Evolutionary conservation across 2,888 invertebrate genomes (phyloP).

Genomic region (Cephus nigrinus): DNA sequence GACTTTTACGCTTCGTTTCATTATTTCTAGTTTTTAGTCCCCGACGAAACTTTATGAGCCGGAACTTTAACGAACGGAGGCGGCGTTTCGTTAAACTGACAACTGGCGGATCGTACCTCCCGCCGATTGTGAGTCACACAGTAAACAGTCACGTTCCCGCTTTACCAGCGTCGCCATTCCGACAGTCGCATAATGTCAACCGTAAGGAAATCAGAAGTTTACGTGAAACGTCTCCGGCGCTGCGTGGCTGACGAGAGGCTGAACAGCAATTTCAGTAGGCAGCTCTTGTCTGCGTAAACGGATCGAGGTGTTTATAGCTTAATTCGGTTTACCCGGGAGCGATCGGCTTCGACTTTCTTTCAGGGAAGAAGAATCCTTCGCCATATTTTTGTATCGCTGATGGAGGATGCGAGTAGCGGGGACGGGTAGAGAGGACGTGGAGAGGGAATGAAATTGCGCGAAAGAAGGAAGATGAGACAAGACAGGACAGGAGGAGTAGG

Average conservation of each 20-base stretch:
- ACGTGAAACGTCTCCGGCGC: not conserved
- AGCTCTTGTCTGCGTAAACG: not conserved
- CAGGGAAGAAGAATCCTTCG: not conserved
- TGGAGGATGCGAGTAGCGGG: conserved; percentile 6
- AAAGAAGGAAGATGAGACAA: conserved; percentile 24
- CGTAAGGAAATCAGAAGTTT: not conserved
- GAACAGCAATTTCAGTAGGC: no score
- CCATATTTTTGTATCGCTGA: not conserved
- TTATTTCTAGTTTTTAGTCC: conserved; percentile 39
- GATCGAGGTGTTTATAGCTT: not conserved
- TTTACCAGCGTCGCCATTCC: not conserved
- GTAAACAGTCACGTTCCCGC: not conserved
- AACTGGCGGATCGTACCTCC: not conserved
- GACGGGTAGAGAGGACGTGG: not conserved
- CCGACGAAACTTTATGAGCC: conserved; percentile 40
- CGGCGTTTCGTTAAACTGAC: not conserved
- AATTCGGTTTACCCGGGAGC: not conserved
- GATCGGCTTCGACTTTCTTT: not conserved
- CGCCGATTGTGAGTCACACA: not conserved
- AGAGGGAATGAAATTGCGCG: not conserved
- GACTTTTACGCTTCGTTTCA: conserved; percentile 47
- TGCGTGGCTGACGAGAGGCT: no score
- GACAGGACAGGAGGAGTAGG: conserved; percentile 15
- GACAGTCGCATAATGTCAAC: not conserved
- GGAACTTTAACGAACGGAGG: conserved; percentile 43